Percentiles rank a stretch among this genome's conserved stretches.
Conservation (phyloP, 2,113 vertebrate genomes). For the Pica pica region DNA sequence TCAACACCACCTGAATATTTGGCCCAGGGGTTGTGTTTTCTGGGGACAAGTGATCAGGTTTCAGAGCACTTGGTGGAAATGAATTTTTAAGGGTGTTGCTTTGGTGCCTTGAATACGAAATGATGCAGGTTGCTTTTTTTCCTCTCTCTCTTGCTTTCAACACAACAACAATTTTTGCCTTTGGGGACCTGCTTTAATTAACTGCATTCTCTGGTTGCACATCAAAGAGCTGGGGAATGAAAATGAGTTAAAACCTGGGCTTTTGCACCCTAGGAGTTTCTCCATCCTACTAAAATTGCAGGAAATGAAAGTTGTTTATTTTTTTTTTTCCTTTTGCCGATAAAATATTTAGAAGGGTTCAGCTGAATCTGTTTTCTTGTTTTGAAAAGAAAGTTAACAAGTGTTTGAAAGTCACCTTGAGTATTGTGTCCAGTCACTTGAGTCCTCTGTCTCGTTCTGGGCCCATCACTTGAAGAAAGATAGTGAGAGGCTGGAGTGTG, state of each 20-base stretch:
- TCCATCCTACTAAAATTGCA: not conserved
- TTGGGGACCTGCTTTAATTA: slow-evolving; percentile 10
- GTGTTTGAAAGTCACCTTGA: not conserved
- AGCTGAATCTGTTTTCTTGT: not conserved
- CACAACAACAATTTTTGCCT: not conserved
- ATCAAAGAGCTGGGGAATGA: slow-evolving; percentile 1
- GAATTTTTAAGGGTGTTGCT: not conserved
- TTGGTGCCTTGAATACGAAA: not conserved
- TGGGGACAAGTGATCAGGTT: not conserved
- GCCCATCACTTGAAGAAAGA: not conserved
- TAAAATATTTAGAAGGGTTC: not conserved
- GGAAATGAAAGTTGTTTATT: not conserved
- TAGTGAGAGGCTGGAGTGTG: not conserved
- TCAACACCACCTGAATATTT: not conserved
- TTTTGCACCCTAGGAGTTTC: not conserved
- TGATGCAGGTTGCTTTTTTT: not conserved
- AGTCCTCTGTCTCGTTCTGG: not conserved
- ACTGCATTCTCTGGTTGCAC: not conserved
- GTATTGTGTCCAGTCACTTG: not conserved
- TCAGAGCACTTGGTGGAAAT: not conserved
- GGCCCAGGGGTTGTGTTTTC: not conserved
- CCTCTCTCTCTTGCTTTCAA: not conserved
- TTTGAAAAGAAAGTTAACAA: not conserved
- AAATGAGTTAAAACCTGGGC: not conserved
- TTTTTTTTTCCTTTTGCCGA: not conserved